Base-by-base conservation (phyloP, 2,113 vertebrate genomes). In the Smithornis capensis region DNA sequence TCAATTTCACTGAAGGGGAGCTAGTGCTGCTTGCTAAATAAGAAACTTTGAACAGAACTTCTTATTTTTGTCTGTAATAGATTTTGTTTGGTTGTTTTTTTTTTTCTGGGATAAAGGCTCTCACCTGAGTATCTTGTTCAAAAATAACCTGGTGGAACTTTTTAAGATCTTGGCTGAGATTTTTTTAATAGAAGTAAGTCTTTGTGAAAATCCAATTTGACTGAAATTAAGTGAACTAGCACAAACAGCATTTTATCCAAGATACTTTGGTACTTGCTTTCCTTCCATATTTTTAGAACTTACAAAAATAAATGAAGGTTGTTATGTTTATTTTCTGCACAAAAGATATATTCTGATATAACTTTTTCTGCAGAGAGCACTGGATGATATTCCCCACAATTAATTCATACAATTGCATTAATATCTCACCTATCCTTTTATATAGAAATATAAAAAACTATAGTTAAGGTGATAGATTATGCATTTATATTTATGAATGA, bases 301-400 rank as follows among this genome's bases (percentile, higher is more conserved):
- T 68, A 8, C 49, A 57, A 56, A 90, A 80, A 62, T 47, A 92
- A 63, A 62, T 59, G 3, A 78, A 75, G 24, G 2, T 63, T 52
- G 3, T 60, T 70, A 33, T 71, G 10, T 75, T 56, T 68, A 14
- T 73, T 27, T 64, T 71, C 19, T 84, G 23, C 19, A 53, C 17
- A 53, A 25, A 87, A 75, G 9, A n/a, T 0, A 0, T 77, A 16
- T 75, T 88, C 53, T 68, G 28, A 23, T 76, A 6, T 0, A 76
- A 29, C 11, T 38, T 64, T 53, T 53, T 83, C 57, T 76, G 15
- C 11, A 38, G 75, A 49, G 22, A 19, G 12, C 42, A 19, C 11
- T 65, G 35, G 35, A 14, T 38, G 14, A 10, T 19, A 3, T 69
- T 85, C 14, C 88, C 21, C 10, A 5, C 5, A 49, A 25, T 71